Evolutionary conservation across 2,797 vertebrate genomes (phyloP), one percentile per base, ranked within the genome.

Genomic region (Sternotherus odoratus): DNA sequence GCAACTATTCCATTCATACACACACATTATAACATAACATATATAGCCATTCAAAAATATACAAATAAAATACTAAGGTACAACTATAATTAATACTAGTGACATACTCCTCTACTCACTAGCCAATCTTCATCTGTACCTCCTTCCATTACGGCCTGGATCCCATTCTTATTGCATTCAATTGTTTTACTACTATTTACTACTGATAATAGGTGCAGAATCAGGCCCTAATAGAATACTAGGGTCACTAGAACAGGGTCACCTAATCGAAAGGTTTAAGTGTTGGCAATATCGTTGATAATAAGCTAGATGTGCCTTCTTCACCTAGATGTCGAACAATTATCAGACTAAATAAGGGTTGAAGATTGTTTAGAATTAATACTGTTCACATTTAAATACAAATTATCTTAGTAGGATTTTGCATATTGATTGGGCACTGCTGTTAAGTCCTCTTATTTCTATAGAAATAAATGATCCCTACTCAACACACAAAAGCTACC

Each of bases 391-490:
- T 91, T 96, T 93, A 95, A 96, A 88, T 86, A 95, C 91, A 96
- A 96, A 97, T 97, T 79, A 97, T 95, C 89, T 90, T 95, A 81
- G 94, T 51, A 93, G 83, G 82, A 85, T 94, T 97, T 95, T 96
- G 88, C 85, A 91, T 85, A 91, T 91, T 94, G 92, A 97, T 94
- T 95, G 57, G 85, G 85, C 85, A 92, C 93, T 96, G 95, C 95
- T 93, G 92, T 91, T 95, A 93, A 94, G 87, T 75, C 72, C 56
- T 96, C 87, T 90, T 91, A 87, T 94, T 97, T 95, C 95, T 94
- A 93, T 96, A 98, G 98, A 98, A 97, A 97, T 97, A 98, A 98
- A 96, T 97, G 89, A 98, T 98, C 96, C 88, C 88, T 94, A 85
- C 86, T 94, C 93, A 96, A 94, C 89, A 95, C 96, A 97, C 96